Base-by-base conservation (phyloP, 2,888 invertebrate species). In the Idaea aversata region DNA sequence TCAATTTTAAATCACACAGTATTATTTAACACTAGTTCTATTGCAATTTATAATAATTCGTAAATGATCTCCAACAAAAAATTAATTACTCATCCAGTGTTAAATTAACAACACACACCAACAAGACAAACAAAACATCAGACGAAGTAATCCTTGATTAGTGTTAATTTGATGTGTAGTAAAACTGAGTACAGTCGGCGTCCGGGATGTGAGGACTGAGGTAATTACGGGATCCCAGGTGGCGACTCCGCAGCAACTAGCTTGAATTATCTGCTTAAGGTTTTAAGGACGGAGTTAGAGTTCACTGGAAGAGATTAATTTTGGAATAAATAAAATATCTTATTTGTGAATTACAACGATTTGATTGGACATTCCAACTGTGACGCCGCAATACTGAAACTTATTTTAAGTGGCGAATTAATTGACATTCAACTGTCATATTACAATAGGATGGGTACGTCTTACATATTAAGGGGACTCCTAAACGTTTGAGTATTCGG, bases 191-290 rank as follows among this genome's bases (percentile, higher is more conserved):
- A 47, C 47, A 47, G 47, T 75, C 72, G 75, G 78, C 75, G 67
- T 70, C 74, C 71, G 73, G 77, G 80, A 82, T 78, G 84, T 83
- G 15, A 16, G 25, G 13, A 15, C 59, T 59, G 80, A 75, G 79
- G 85, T 86, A 89, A 90, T 89, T 90, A 89, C 84, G 79, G 67
- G 84, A 74, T 83, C 90, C 88, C 90, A 88, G 88, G 90, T 89
- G 90, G 84, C 87, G 84, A 84, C 82, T 88, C 81, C 68, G 76
- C 84, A 81, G 83, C 81, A 85, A 88, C 88, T 84, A 85, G 83
- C 84, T 76, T 80, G 86, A 87, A 87, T 88, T 89, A 90, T 89
- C 88, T 87, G 84, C 87, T 88, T 87, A 87, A 82, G 86, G 85
- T 79, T 86, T 84, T 79, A 79, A 78, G 75, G 74, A 64, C 58